Evolutionary conservation across 2,797 vertebrate species (phyloP), one percentile per base, ranked within the genome.

Genomic region (Esox masquinongy): DNA sequence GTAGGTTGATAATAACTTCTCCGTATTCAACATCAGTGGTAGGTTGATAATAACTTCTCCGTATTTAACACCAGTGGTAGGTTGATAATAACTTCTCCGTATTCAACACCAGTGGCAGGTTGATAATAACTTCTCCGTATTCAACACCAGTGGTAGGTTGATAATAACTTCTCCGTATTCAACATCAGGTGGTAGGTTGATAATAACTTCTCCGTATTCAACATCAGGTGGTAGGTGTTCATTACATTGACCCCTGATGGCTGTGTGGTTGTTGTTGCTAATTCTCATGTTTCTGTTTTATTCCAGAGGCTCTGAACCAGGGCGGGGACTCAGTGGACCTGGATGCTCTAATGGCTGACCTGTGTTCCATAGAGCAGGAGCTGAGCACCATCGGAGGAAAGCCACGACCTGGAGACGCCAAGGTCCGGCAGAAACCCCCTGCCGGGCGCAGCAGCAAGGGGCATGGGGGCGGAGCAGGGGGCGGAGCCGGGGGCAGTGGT

Each of bases 321-420:
- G 97, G 97, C 2, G 97, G 97, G 3, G 97, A 99, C 68, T 92
- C 95, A 6, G 97, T 99, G 84, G 98, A 99, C 87, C 94, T 99
- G 70, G 97, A 99, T 16, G 95, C 98, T 19, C 94, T 99, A 71
- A 99, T 99, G 98, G 98, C 97, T 0, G 97, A 99, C 76, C 96
- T 99, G 16, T 97, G 96, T 89, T 97, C 97, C 74, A 99, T 99
- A 73, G 98, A 99, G 80, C 97, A 99, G 92, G 98, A 99, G 70
- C 96, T 99, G 74, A 97, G 93, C 91, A 96, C 91, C 82, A 93
- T 96, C 34, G 93, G 95, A 19, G 93, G 95, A 17, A 95, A 96
- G 77, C 95, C 97, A 11, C 72, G 93, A 94, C 75, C 90, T n/a
- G 74, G 92, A 51, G 96, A 96, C 39, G 50, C 87, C 51, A 95